Evolutionary conservation across 2,797 vertebrate genomes (phyloP).

Genomic region (Pangasius macronema): DNA sequence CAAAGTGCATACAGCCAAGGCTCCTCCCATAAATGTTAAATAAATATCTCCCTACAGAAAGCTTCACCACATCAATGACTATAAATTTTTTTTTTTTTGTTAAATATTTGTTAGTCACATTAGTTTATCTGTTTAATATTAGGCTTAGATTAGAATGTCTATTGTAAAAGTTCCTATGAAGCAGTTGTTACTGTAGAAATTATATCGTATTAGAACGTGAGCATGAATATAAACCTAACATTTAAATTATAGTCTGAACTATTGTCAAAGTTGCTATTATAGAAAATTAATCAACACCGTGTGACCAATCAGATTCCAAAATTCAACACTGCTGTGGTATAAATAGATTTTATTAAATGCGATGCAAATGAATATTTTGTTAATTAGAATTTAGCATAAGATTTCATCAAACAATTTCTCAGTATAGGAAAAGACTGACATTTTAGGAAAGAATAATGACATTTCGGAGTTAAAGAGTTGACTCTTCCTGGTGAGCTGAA

Average conservation of each 20-base stretch:
- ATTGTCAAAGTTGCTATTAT: neutral
- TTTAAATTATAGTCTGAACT: neutral
- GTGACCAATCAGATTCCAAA: neutral
- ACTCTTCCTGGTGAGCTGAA: neutral
- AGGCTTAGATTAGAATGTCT: neutral
- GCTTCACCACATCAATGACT: neutral
- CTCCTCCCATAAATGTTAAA: neutral
- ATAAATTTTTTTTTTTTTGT: neutral
- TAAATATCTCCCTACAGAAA: neutral
- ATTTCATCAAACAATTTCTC: neutral
- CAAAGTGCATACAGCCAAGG: neutral
- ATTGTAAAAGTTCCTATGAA: neutral
- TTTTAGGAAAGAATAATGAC: neutral
- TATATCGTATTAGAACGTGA: neutral
- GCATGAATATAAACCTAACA: neutral
- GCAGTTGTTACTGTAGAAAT: neutral
- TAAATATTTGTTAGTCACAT: neutral
- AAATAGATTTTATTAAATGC: neutral
- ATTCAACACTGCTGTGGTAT: neutral
- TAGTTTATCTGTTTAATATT: neutral
- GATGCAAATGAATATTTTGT: neutral
- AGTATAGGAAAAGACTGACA: neutral
- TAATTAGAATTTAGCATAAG: neutral
- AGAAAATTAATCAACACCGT: neutral
- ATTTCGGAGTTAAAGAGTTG: neutral